phyloP scores from a whole-genome alignment of 2,888 invertebrate species.

The Rhagonycha lutea region DNA sequence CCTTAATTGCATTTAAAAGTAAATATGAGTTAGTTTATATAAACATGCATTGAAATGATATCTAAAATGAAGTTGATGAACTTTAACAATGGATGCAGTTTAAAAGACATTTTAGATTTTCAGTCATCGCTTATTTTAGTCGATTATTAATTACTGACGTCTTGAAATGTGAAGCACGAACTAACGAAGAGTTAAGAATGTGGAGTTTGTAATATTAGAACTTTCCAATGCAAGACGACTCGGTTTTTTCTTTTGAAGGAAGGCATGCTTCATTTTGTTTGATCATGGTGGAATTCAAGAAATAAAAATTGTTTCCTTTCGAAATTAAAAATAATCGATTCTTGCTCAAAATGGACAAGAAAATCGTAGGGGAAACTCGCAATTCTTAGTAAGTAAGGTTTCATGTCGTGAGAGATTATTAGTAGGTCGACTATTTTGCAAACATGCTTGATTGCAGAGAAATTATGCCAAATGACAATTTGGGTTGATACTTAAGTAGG shows the following conservation, averaged over 20 bases:
- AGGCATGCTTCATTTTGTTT: not conserved
- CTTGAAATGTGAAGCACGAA: not conserved
- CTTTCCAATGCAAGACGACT: not conserved
- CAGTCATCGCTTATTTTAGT: not conserved
- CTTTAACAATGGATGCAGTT: not conserved
- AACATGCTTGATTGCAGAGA: not conserved
- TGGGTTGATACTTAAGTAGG: not conserved
- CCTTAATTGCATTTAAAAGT: not conserved
- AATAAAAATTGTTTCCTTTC: not conserved
- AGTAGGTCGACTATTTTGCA: not conserved
- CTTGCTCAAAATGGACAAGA: not conserved
- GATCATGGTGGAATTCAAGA: not conserved
- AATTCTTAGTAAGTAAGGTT: not conserved
- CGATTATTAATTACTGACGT: not conserved
- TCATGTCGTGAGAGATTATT: not conserved
- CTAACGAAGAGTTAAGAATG: not conserved
- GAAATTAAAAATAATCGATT: not conserved
- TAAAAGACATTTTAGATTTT: not conserved
- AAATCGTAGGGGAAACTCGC: not conserved
- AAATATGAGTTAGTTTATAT: not conserved
- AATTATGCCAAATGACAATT: not conserved
- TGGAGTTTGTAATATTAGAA: not conserved
- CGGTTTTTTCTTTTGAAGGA: not conserved
- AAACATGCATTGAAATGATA: not conserved
- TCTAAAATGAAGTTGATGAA: not conserved